These are phyloP conservation scores for Paguma larvata DNA, from an alignment of 2,797 vertebrate species.

Conservation along the genomic window DNA sequence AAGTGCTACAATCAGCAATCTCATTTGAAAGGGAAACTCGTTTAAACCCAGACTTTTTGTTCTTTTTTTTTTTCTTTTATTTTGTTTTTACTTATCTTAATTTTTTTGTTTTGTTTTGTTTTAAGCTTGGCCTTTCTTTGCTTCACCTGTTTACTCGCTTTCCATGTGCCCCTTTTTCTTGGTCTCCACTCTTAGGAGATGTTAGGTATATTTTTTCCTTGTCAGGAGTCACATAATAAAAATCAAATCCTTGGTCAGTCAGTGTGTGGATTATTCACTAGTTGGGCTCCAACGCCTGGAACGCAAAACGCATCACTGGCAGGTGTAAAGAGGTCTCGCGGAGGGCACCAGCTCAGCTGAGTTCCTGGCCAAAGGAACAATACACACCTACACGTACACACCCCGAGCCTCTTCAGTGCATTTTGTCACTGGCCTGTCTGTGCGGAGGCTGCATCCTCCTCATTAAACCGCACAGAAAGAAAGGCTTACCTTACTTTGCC, in stretches of 20 bases:
- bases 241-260: not conserved
- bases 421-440: not conserved
- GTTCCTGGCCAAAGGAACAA: not conserved
- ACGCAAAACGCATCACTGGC: not conserved
- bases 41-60: constrained; percentile 41
- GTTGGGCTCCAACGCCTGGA: constrained; percentile 20
- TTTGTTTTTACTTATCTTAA: not conserved
- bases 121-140: not conserved
- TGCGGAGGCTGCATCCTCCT: not conserved
- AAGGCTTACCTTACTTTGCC: not conserved
- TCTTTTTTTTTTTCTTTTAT: not conserved
- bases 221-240: not conserved
- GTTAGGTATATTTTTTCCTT: not conserved
- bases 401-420: not conserved
- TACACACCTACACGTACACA: too few species aligned
- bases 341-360: not conserved
- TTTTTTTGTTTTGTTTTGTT: not conserved
- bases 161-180: not conserved
- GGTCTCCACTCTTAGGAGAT: not conserved
- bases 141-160: not conserved
- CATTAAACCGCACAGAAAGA: not conserved
- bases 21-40: constrained; percentile 61
- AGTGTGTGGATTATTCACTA: not conserved
- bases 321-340: not conserved
- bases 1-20: constrained; percentile 32